phyloP scores from a whole-genome alignment of 2,797 vertebrate genomes.

The Phrynocephalus forsythii region DNA sequence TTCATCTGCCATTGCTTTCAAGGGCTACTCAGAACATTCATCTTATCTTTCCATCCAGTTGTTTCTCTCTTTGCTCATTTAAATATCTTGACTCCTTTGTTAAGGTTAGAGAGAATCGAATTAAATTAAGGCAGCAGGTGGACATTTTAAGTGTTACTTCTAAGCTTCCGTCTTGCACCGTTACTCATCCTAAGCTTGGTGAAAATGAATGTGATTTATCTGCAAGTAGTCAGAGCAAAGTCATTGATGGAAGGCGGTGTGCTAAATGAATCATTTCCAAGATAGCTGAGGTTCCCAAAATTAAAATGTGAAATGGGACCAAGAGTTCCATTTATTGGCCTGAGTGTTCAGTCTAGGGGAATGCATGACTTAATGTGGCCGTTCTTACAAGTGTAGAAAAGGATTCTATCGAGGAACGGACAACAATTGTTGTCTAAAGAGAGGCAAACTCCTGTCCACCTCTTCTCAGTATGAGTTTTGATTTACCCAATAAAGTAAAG shows the following conservation, averaged over 20 bases:
- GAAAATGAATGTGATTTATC: conserved; percentile 27
- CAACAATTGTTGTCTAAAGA: not conserved
- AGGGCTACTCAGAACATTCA: conserved; percentile 19
- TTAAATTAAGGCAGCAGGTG: conserved; percentile 32
- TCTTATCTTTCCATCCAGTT: conserved; percentile 29
- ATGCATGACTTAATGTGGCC: not conserved
- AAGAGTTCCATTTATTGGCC: not conserved
- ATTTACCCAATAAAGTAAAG: not conserved
- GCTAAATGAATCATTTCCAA: not conserved
- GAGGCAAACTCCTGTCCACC: not conserved
- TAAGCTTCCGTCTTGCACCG: conserved; percentile 5
- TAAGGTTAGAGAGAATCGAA: conserved; percentile 35
- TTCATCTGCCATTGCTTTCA: conserved; percentile 16
- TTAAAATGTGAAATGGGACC: not conserved
- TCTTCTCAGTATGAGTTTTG: not conserved
- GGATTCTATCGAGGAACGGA: not conserved
- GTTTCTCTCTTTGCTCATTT: conserved; percentile 47
- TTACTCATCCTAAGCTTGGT: conserved; percentile 3
- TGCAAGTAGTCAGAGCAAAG: not conserved
- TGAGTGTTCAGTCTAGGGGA: not conserved
- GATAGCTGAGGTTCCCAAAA: conserved; percentile 6
- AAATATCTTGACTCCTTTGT: conserved; percentile 50
- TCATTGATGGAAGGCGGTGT: not conserved
- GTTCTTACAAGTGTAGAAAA: not conserved
- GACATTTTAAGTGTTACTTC: conserved; percentile 16